These are phyloP conservation scores for Buphagus erythrorhynchus DNA, from an alignment of 2,797 vertebrate genomes.

Conservation along the genomic window DNA sequence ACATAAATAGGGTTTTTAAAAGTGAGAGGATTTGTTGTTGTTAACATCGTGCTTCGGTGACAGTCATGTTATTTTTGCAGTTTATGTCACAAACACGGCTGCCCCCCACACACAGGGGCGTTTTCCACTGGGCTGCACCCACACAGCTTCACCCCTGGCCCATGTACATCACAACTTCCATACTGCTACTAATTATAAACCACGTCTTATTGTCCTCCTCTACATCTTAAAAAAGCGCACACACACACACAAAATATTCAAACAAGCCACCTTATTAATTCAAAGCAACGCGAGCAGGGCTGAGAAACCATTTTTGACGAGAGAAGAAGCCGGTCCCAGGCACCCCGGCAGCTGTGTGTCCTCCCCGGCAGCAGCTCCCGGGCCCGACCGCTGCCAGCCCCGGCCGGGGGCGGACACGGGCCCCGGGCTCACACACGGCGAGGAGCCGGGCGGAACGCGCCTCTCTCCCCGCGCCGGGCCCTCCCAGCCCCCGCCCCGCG, in stretches of 20 bases:
- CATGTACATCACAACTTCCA: not conserved
- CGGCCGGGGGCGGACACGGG: not conserved
- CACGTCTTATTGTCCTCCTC: not conserved
- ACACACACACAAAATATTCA: not conserved
- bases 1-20: accelerated
- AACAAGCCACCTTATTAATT: not conserved
- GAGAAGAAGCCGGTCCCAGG: not conserved
- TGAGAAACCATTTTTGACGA: not conserved
- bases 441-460: not conserved
- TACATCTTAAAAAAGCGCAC: not conserved
- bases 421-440: not conserved
- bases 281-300: not conserved
- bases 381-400: not conserved
- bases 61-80: not conserved
- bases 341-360: accelerated
- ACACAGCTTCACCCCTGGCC: not conserved
- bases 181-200: not conserved
- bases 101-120: accelerated
- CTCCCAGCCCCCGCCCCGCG: not conserved
- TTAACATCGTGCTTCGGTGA: not conserved
- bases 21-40: not conserved
- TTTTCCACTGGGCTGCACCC: not conserved
- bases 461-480: not conserved
- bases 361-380: not conserved
- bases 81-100: not conserved